phyloP scores from a whole-genome alignment of 2,888 invertebrate genomes.

The Heliconius sara region DNA sequence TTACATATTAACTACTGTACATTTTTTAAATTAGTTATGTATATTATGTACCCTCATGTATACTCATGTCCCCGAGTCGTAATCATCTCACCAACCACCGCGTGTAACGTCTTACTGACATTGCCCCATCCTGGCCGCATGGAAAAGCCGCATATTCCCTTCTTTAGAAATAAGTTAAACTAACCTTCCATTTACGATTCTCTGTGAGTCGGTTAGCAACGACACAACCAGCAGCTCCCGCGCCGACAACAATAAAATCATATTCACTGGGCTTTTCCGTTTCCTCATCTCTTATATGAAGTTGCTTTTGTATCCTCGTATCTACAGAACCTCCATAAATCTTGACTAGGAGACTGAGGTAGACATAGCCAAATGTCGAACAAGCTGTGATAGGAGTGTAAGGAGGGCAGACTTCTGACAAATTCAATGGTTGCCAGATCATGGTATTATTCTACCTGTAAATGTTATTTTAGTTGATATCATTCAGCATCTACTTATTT shows the following conservation, averaged over 20 bases:
- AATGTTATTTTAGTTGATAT: not conserved
- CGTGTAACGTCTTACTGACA: too few relatives aligned
- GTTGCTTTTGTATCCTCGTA: constrained; percentile 45
- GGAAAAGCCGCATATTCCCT: too few relatives aligned
- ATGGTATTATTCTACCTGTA: constrained; percentile 36
- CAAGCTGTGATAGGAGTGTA: constrained; percentile 60
- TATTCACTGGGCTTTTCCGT: constrained; percentile 50
- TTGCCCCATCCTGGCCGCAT: too few relatives aligned
- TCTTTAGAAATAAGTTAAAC: constrained; percentile 18
- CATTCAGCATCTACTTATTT: too few relatives aligned
- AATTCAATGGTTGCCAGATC: constrained; percentile 54
- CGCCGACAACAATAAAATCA: constrained; percentile 71
- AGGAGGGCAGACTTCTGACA: constrained; percentile 54
- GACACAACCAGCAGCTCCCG: constrained; percentile 67
- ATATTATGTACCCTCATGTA: too few relatives aligned
- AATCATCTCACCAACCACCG: too few relatives aligned
- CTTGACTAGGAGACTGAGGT: constrained; percentile 59
- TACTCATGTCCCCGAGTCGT: too few relatives aligned
- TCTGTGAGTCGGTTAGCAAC: constrained; percentile 65
- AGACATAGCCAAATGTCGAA: constrained; percentile 59
- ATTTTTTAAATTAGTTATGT: too few relatives aligned
- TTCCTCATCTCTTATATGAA: not conserved
- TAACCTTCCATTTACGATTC: constrained; percentile 61
- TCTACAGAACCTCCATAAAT: constrained; percentile 62
- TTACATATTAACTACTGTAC: too few relatives aligned